phyloP scores from a whole-genome alignment of 2,113 vertebrate genomes.

The Dromas ardeola region DNA sequence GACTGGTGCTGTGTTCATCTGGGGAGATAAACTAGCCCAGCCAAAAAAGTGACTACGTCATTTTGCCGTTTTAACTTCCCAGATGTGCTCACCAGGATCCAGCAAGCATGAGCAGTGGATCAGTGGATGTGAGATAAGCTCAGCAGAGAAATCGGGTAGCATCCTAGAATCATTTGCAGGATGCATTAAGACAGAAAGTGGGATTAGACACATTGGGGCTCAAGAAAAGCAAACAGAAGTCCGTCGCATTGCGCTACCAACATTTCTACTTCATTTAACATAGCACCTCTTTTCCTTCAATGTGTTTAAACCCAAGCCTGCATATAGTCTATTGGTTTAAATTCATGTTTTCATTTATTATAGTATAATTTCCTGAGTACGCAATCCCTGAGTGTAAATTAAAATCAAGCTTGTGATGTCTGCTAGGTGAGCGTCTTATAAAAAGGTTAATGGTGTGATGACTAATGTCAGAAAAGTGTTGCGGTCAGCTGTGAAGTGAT shows the following conservation, averaged over 20 bases:
- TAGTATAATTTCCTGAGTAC: not conserved
- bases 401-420: not conserved
- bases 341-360: not conserved
- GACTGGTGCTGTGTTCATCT: not conserved
- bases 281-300: not conserved
- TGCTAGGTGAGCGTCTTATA: not conserved
- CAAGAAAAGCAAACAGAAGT: not conserved
- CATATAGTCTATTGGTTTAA: not conserved
- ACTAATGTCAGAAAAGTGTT: not conserved
- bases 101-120: not conserved
- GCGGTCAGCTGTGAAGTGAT: not conserved
- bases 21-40: not conserved
- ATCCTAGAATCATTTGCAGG: not conserved
- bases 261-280: not conserved
- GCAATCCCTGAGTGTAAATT: not conserved
- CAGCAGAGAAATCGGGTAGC: not conserved
- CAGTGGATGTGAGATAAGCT: not conserved
- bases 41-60: not conserved
- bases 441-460: constrained; percentile 16
- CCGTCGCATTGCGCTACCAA: not conserved
- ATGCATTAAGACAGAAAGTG: not conserved
- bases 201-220: not conserved
- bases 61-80: not conserved
- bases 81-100: not conserved
- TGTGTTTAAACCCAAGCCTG: not conserved